Percentiles rank a stretch among this genome's conserved stretches.
Conservation (phyloP, 2,888 invertebrate genomes). For the Agrochola lota region DNA sequence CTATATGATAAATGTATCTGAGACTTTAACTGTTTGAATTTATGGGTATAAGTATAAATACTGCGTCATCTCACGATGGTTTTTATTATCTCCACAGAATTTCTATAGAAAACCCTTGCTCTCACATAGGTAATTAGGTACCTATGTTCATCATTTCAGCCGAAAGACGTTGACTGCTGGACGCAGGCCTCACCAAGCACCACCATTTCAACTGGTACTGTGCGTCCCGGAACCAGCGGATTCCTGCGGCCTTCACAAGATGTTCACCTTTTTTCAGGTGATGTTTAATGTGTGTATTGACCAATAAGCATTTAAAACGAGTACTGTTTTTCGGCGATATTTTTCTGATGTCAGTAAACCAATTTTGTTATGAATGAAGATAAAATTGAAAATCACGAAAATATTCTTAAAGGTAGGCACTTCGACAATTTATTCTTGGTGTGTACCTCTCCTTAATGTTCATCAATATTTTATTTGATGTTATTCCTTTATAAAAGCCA, state of each 20-base stretch:
- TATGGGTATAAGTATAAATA: background rate
- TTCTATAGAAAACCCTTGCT: background rate
- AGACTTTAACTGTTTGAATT: background rate
- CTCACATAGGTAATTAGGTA: too few relatives aligned
- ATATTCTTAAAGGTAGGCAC: background rate
- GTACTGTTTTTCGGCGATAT: background rate
- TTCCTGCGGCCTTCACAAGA: too few relatives aligned
- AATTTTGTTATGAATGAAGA: background rate
- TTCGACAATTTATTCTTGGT: background rate
- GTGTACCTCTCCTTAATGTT: constrained; percentile 11
- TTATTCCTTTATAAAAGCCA: constrained; percentile 22
- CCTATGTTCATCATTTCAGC: too few relatives aligned
- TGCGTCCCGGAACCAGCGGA: too few relatives aligned
- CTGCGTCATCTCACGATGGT: background rate
- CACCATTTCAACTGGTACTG: too few relatives aligned
- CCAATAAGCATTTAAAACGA: background rate
- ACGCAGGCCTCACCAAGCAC: too few relatives aligned
- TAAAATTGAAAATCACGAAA: background rate
- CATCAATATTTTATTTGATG: constrained; percentile 23
- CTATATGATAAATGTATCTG: too few relatives aligned
- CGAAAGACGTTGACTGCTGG: too few relatives aligned
- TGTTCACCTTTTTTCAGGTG: background rate
- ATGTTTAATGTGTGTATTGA: background rate
- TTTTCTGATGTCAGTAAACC: background rate
- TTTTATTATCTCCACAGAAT: background rate